Base-by-base conservation (phyloP, 1,140 invertebrate species). In the Diachasma alloeum region DNA sequence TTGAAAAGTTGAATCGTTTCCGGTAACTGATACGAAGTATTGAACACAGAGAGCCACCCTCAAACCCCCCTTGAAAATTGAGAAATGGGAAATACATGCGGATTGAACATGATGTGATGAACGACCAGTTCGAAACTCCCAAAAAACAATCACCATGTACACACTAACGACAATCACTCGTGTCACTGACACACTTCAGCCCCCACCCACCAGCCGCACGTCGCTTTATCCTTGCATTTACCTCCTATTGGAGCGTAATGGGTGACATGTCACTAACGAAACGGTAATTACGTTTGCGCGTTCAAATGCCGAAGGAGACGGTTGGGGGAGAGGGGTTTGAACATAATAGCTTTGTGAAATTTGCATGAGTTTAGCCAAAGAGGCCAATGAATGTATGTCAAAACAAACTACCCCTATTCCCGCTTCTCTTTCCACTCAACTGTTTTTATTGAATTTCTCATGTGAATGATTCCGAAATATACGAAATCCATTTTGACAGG, bases 191-290 rank as follows among this genome's bases (percentile, higher is more conserved):
- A 76, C 53, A 22, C 66, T 69, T 46, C 59, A 63, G 68, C 53
- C 59, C 15, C 48, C 17, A 53, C 36, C 63, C 63, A 72, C 42
- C 56, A 53, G 67, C 74, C 56, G 63, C 63, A 79, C 56, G 39
- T 79, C 78, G 69, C 74, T 79, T 76, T 79, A 73, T 75, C 70
- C 71, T 79, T 76, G 70, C 74, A 76, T 76, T 79, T 76, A 72
- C 59, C 71, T 71, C 46, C 72, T 46, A 67, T 75, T 73, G 72
- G 42, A 63, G 71, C 36, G 63, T 73, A 79, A 79, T 79, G 59
- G 66, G 36, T 46, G 42, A 76, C 74, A 56, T 76, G 77, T 79
- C 71, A 79, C 56, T 70, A 72, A 74, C 71, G 68, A 74, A 79
- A 76, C 56, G 78, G 72, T 75, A 79, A 79, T 79, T 48, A 59